Conservation (phyloP, 2,888 invertebrate genomes). For the Drosophila fungiperda region DNA sequence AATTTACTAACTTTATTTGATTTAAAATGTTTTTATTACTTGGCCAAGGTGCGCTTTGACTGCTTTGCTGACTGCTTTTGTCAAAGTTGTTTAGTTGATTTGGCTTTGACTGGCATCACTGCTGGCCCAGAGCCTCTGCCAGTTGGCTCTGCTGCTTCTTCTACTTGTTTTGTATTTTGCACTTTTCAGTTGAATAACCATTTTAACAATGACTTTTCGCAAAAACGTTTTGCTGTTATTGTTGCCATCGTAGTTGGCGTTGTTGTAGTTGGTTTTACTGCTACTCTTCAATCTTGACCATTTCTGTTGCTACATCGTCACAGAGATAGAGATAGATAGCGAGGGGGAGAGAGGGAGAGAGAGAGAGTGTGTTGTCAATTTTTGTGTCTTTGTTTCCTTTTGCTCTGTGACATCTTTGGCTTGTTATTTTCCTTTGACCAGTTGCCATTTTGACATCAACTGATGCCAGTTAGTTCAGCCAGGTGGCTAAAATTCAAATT, state of each 20-base stretch:
- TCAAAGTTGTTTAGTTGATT: neutral
- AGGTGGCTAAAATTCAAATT: constrained; percentile 70
- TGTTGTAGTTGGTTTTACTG: constrained; percentile 26
- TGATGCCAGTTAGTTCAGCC: constrained; percentile 30
- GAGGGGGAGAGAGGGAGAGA: neutral
- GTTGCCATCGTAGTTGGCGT: constrained; percentile 10
- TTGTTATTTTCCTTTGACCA: constrained; percentile 76
- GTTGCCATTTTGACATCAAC: constrained; percentile 2
- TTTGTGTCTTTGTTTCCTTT: constrained; percentile 34
- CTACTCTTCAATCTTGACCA: constrained; percentile 29
- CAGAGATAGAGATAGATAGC: neutral
- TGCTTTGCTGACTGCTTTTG: neutral
- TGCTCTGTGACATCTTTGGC: constrained; percentile 59
- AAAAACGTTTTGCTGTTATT: constrained; percentile 17
- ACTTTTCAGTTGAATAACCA: constrained; percentile 57
- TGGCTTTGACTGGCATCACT: neutral
- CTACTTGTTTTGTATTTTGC: constrained; percentile 53
- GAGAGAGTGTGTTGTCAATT: constrained; percentile 27
- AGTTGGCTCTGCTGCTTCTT: constrained; percentile 2
- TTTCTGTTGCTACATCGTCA: constrained; percentile 11
- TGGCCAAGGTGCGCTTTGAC: neutral
- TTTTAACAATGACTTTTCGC: constrained; percentile 56
- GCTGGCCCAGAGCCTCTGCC: constrained; percentile 12
- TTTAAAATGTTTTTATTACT: neutral
- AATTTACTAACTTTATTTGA: neutral